phyloP scores from a whole-genome alignment of 2,113 vertebrate genomes.

The Ptilonorhynchus violaceus region DNA sequence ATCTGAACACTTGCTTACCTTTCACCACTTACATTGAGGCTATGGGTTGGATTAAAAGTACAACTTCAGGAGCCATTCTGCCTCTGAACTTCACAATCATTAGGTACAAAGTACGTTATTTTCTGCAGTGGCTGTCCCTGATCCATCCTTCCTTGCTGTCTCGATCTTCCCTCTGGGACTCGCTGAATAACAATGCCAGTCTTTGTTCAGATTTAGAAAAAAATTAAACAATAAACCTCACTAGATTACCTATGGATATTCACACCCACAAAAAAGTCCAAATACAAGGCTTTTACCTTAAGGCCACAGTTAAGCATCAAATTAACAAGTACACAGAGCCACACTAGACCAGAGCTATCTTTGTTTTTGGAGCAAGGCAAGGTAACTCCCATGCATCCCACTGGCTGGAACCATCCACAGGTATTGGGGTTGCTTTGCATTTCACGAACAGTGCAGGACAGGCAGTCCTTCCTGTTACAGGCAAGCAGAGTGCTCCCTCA shows the following conservation, averaged over 20 bases:
- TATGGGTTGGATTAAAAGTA: background rate
- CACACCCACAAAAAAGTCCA: background rate
- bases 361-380: background rate
- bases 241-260: background rate
- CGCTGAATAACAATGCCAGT: background rate
- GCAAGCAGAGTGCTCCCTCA: background rate
- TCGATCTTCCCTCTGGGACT: background rate
- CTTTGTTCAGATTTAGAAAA: background rate
- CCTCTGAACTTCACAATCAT: background rate
- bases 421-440: background rate
- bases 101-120: background rate
- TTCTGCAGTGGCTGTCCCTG: background rate
- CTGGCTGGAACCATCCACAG: background rate
- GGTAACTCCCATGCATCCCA: background rate
- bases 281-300: background rate
- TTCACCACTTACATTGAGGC: background rate
- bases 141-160: background rate
- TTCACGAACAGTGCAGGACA: fast-evolving
- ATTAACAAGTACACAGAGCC: background rate
- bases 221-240: background rate
- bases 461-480: background rate
- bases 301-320: background rate
- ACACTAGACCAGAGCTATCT: background rate
- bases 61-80: background rate
- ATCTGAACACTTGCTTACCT: background rate